Conservation (phyloP, 64 coral and sea anemone species). For the Montipora capricornis region DNA sequence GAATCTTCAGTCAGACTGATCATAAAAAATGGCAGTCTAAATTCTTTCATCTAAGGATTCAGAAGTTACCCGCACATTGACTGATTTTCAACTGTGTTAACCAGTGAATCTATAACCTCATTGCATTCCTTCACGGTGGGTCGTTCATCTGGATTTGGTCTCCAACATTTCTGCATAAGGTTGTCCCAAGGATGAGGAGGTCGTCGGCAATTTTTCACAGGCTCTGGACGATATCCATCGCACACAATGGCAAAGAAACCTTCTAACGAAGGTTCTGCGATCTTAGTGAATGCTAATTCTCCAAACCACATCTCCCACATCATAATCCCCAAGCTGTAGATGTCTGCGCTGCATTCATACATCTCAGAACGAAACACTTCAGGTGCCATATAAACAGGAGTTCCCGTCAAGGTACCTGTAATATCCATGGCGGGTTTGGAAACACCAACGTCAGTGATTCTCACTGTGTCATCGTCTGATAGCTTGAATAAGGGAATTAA, state of each 20-base stretch:
- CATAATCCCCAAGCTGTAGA: slow-evolving; percentile 48
- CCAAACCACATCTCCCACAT: slow-evolving; percentile 65
- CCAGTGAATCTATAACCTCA: neutral
- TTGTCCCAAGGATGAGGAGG: neutral
- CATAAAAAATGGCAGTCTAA: too few relatives aligned
- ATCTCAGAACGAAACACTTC: neutral
- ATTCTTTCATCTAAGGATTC: too few relatives aligned
- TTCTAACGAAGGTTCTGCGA: neutral
- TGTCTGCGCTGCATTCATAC: slow-evolving; percentile 20
- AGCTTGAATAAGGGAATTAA: neutral
- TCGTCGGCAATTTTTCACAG: neutral
- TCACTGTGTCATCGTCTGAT: slow-evolving; percentile 1
- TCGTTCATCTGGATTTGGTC: neutral
- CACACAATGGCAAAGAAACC: neutral
- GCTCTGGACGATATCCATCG: slow-evolving; percentile 12
- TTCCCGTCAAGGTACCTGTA: slow-evolving; percentile 1
- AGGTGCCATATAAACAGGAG: slow-evolving; percentile 4
- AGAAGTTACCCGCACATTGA: too few relatives aligned
- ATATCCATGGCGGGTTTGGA: slow-evolving; percentile 15
- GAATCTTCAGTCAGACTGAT: too few relatives aligned
- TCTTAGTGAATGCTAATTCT: neutral
- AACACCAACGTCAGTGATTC: slow-evolving; percentile 1
- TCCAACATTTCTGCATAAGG: slow-evolving; percentile 29
- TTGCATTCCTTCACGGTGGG: neutral
- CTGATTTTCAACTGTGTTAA: too few relatives aligned